A percentile compares a stretch with the other conserved stretches of the same genome.
Evolutionary conservation across 2,797 vertebrate genomes (phyloP).

Genomic region (Lutjanus argentimaculatus): DNA sequence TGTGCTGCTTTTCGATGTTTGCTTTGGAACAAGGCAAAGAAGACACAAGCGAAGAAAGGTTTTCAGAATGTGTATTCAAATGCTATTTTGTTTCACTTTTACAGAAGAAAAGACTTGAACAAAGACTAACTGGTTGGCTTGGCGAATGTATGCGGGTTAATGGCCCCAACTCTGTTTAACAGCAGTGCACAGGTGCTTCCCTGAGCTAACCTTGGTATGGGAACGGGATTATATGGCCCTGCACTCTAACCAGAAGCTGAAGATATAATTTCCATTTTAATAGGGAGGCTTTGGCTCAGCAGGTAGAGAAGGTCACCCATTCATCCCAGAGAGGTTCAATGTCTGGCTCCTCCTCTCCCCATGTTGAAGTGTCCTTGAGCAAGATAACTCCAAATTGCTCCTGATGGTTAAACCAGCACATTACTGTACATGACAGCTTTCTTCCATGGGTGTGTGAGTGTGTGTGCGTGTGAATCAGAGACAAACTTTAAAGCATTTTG

Average conservation of each 20-base stretch:
- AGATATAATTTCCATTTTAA: slow-evolving; percentile 14
- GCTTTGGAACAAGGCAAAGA: not conserved
- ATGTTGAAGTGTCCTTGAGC: not conserved
- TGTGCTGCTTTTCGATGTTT: no score
- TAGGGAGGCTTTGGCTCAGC: not conserved
- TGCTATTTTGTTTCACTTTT: not conserved
- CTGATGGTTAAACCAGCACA: not conserved
- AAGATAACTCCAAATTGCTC: not conserved
- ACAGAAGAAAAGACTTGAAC: not conserved
- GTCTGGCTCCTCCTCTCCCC: not conserved
- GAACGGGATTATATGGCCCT: not conserved
- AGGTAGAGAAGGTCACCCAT: not conserved
- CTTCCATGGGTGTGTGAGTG: not conserved
- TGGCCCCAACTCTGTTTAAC: not conserved
- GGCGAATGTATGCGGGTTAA: not conserved
- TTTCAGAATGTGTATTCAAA: no score
- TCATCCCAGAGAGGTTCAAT: not conserved
- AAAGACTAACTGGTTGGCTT: not conserved
- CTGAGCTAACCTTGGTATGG: not conserved
- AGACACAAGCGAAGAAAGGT: no score
- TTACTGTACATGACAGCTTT: not conserved
- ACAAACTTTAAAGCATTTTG: not conserved
- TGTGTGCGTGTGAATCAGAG: not conserved
- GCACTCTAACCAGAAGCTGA: not conserved
- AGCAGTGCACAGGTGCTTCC: not conserved